A percentile compares a stretch with the other conserved stretches of the same genome.
These are phyloP conservation scores for Diplodus sargus DNA, from an alignment of 2,797 vertebrate species.

Conservation along the genomic window DNA sequence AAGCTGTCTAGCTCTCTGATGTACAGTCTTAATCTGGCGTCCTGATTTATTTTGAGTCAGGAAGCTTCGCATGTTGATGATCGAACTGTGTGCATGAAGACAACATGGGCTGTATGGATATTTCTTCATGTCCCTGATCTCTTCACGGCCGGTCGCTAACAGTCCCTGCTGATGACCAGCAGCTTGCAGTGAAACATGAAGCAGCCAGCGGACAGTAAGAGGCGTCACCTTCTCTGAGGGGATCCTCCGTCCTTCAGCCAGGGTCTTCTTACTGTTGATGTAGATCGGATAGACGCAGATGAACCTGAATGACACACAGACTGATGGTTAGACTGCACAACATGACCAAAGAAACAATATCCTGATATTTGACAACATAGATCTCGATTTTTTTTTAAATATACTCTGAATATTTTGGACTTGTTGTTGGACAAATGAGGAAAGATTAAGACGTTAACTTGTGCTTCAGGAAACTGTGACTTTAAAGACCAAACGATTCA, in stretches of 20 bases:
- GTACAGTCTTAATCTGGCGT: too few species aligned
- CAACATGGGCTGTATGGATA: background rate
- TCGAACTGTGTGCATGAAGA: background rate
- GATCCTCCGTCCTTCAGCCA: conserved; percentile 94
- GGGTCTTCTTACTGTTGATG: conserved; percentile 97
- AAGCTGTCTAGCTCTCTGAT: too few species aligned
- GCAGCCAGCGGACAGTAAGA: too few species aligned
- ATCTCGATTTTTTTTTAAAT: too few species aligned
- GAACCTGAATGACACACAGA: conserved; percentile 83
- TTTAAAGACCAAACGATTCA: background rate
- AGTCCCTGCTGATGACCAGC: background rate
- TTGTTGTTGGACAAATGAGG: background rate
- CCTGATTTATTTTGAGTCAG: too few species aligned
- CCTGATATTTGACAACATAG: too few species aligned
- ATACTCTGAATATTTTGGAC: background rate
- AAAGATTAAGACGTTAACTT: background rate
- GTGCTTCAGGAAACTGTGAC: background rate
- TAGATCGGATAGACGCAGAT: conserved; percentile 95
- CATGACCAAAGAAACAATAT: too few species aligned
- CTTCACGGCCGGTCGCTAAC: too few species aligned
- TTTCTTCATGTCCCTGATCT: too few species aligned
- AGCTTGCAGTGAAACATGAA: background rate
- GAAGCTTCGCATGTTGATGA: background rate
- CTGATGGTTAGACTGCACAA: too few species aligned
- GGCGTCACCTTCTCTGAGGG: conserved; percentile 89